These are phyloP conservation scores for Microcebus ravelobensis DNA, from an alignment of 2,113 vertebrate species.

Conservation along the genomic window DNA sequence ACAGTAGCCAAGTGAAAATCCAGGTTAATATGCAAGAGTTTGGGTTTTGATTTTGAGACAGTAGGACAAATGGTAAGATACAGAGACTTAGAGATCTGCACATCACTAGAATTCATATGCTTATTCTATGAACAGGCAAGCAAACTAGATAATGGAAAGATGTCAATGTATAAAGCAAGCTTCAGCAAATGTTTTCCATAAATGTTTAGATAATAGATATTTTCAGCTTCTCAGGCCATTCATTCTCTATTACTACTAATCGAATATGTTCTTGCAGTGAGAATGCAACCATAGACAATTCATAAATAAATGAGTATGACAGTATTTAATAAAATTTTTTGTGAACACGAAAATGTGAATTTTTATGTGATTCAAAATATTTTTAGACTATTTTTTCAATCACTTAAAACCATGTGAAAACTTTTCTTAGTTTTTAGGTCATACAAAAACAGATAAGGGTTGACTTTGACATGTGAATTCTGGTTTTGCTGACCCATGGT, in stretches of 20 bases:
- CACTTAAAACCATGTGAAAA: neutral
- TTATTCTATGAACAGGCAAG: neutral
- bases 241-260: neutral
- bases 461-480: neutral
- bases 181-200: neutral
- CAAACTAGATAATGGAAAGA: neutral
- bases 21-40: rapidly evolving
- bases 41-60: neutral
- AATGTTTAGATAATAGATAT: neutral
- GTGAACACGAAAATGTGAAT: neutral
- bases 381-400: neutral
- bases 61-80: neutral
- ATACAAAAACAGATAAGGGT: neutral
- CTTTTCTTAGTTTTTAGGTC: neutral
- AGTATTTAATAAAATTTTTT: neutral
- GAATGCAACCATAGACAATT: neutral
- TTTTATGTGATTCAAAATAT: neutral
- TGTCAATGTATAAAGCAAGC: neutral
- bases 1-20: neutral
- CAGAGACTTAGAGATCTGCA: neutral
- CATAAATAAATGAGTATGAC: neutral
- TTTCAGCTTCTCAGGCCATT: neutral
- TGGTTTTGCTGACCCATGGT: neutral
- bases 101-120: neutral
- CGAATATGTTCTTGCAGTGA: neutral